Evolutionary conservation across 2,797 vertebrate genomes (phyloP), one percentile per base, ranked within the genome.

Genomic region (Danio aesculapii): DNA sequence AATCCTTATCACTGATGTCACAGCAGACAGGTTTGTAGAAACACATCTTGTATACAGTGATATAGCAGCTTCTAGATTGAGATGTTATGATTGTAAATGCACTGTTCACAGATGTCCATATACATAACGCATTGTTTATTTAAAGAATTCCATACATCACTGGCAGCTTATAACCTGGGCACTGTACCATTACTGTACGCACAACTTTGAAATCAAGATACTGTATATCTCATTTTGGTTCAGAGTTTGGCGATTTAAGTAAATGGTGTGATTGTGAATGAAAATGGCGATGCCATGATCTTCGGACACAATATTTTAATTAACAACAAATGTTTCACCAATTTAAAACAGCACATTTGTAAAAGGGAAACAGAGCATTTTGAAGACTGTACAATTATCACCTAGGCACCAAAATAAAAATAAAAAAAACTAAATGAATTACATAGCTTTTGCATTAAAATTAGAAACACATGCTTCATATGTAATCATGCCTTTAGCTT

Each of bases 1-100:
- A 61, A 16, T 13, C n/a, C 6, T 8, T 69, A 39, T 69, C 55
- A 59, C 44, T 17, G 30, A 44, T 30, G 62, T 77, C 11, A 49
- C 49, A 44, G 21, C 30, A 52, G 76, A 59, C n/a, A 2, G 55
- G 66, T 21, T 43, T 9, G 21, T 16, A 21, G 21, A 61, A 50
- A 61, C 16, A 50, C 30, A 19, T 43, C 16, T 30, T 53, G 61
- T 53, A 14, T 39, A 63, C 6, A 41, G 46, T 3, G 16, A 50
- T 75, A 50, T 55, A 58, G 8, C 13, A 50, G 21, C 21, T 75
- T 12, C 44, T 44, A 50, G 9, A 13, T 14, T 39, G 5, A 61
- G 12, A 75, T 17, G 21, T 50, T 14, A 50, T 50, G 9, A 41
- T 50, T 75, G 59, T 12, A 52, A 64, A 75, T 44, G 49, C 61